Evolutionary conservation across 2,797 vertebrate species (phyloP), one percentile per base, ranked within the genome.

Genomic region (Peromyscus eremicus): DNA sequence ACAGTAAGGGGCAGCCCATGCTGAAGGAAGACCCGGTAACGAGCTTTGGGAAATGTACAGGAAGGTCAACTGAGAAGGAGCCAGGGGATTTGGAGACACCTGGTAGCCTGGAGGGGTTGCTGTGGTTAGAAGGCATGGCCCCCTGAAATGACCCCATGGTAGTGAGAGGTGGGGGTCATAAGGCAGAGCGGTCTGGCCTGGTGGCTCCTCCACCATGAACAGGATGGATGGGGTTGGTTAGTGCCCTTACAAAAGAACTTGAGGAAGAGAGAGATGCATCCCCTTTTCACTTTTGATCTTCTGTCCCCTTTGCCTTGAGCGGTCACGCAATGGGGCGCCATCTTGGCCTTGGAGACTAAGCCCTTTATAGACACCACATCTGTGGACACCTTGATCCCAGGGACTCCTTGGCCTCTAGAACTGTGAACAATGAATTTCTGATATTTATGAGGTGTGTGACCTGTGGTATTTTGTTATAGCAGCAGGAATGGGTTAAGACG

Each of bases 31-130:
- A 73, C 6, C 32, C 4, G 10, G 6, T 19, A 71, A 10, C 3
- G 23, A 55, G 25, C 77, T 64, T 8, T 46, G 84, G 77, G 43
- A 66, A 76, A 4, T 9, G 71, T 52, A 75, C 4, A 27, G 19
- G 62, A 87, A 68, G 62, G 89, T 40, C 66, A 89, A 43, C 37
- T 9, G 34, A 90, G 89, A 92, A 79, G 25, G n/a, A 95, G 25
- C 27, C 83, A 85, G 55, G 29, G 27, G 43, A 43, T 73, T 89
- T 46, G 76, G 79, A 83, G 92, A 71, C 49, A 17, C 32, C 13
- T 14, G 64, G 93, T 55, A 52, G 81, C 34, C 73, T 49, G 17
- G 2, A 60, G 19, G 19, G 34, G 9, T 14, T 73, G 29, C 70
- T 64, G 34, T 43, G 92, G 11, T 34, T 16, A 82, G 81, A 68